Evolutionary conservation across 1,140 invertebrate species (phyloP), one percentile per base, ranked within the genome.

Genomic region (Delia radicum): DNA sequence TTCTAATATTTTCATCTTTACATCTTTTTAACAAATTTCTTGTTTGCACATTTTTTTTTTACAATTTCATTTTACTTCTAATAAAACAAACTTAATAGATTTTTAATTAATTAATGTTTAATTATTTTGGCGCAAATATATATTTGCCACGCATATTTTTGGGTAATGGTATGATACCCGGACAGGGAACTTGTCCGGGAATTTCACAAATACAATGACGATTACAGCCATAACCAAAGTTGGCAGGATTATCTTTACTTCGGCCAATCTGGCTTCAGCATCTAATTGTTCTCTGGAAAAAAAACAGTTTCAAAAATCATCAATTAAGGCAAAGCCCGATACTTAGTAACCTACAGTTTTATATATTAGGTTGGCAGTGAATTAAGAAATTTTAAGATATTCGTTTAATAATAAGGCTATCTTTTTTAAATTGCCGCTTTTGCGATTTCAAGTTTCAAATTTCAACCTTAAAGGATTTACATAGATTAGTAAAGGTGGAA

Each of bases 181-280:
- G 93, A 84, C 98, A 99, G 0, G 96, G 94, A 0, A 98, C 87
- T 89, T 99, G 98, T 3, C 96, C 97, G 72, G 94, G 93, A 13
- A 98, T 90, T 88, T 96, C 93, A 90, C 98, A 99, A 2, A 99
- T 96, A 86, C 98, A 99, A 80, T 94, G 92, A 74, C 93, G 89
- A 10, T 90, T 87, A 88, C 93, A 98, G 18, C 91, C 90, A 46
- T 90, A 88, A 48, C 98, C 98, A 88, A 99, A 99, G 83, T 98
- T 96, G 0, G 96, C 96, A 3, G 96, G 94, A 89, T 98, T 99
- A 77, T 95, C 92, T 82, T 93, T 93, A 79, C 94, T 93, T 95
- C 90, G 73, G 89, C 88, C 21, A 89, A 87, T 76, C 89, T 85
- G 27, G 87, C 85, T 88, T 95, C 93, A 13, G 89, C 87, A 73